These are phyloP conservation scores for Rallus crepitans DNA, from an alignment of 2,797 vertebrate species.

Conservation along the genomic window DNA sequence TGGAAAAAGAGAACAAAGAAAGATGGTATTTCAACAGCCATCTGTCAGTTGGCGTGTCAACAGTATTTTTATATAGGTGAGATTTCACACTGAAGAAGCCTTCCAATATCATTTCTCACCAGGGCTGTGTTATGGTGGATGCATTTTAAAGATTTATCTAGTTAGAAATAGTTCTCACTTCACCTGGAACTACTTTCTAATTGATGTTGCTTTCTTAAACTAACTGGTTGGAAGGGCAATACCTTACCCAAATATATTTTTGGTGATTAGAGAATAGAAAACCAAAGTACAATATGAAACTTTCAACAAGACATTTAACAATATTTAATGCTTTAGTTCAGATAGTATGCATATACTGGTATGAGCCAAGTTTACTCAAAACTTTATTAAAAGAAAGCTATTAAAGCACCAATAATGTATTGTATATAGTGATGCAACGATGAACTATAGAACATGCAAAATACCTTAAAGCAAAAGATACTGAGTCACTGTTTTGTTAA, in stretches of 20 bases:
- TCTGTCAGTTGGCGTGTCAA: slow-evolving; percentile 56
- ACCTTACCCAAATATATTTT: background rate
- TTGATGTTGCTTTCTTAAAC: background rate
- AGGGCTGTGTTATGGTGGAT: slow-evolving; percentile 12
- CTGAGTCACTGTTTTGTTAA: background rate
- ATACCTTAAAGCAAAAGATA: slow-evolving; percentile 32
- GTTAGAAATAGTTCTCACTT: background rate
- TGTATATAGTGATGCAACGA: background rate
- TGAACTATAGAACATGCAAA: slow-evolving; percentile 36
- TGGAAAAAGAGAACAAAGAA: slow-evolving; percentile 66
- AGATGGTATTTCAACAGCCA: slow-evolving; percentile 58
- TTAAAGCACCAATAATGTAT: background rate
- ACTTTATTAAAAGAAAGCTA: background rate
- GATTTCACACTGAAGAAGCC: slow-evolving; percentile 47
- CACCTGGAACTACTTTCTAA: slow-evolving; percentile 8
- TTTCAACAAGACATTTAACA: background rate
- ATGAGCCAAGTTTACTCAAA: background rate
- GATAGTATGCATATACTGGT: background rate
- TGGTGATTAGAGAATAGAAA: background rate
- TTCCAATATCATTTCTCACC: slow-evolving; percentile 42
- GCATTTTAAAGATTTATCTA: slow-evolving; percentile 5
- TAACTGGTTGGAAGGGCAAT: background rate
- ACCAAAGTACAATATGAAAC: background rate
- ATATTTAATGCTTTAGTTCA: slow-evolving; percentile 46
- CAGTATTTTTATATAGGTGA: slow-evolving; percentile 63